phyloP scores from a whole-genome alignment of 2,113 vertebrate genomes.

The Pseudorectes ferrugineus region DNA sequence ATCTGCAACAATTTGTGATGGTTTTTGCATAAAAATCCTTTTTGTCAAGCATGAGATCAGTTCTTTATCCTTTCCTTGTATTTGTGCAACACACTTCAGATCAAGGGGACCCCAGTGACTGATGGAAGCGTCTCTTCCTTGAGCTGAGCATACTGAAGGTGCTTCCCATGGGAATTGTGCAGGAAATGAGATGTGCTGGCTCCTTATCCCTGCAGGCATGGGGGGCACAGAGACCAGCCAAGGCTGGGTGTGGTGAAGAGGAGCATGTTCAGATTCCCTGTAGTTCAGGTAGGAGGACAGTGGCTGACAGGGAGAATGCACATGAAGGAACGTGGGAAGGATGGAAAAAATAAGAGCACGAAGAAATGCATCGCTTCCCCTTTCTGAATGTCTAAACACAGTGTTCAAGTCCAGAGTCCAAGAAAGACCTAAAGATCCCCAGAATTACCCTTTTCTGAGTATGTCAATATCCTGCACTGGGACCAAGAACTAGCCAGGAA shows the following conservation, averaged over 20 bases:
- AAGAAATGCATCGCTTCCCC: background rate
- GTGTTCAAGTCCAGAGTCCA: background rate
- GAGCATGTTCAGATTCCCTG: background rate
- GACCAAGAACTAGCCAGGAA: background rate
- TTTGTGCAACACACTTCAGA: background rate
- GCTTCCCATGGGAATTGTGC: background rate
- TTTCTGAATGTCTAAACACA: background rate
- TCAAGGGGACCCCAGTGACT: no score
- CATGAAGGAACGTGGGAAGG: rapidly evolving
- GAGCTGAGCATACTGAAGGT: background rate
- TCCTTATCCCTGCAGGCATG: background rate
- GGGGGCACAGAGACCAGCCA: background rate
- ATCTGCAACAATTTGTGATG: background rate
- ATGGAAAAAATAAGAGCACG: background rate
- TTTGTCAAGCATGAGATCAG: background rate
- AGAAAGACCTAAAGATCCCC: background rate
- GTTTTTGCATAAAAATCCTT: background rate
- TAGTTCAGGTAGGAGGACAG: background rate
- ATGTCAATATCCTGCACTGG: background rate
- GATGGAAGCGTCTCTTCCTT: background rate
- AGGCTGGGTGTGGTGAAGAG: background rate
- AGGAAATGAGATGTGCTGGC: background rate
- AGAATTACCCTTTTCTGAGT: background rate
- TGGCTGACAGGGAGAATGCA: rapidly evolving
- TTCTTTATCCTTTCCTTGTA: background rate